Evolutionary conservation across 2,888 invertebrate genomes (phyloP).

Genomic region (Pyralis farinalis): DNA sequence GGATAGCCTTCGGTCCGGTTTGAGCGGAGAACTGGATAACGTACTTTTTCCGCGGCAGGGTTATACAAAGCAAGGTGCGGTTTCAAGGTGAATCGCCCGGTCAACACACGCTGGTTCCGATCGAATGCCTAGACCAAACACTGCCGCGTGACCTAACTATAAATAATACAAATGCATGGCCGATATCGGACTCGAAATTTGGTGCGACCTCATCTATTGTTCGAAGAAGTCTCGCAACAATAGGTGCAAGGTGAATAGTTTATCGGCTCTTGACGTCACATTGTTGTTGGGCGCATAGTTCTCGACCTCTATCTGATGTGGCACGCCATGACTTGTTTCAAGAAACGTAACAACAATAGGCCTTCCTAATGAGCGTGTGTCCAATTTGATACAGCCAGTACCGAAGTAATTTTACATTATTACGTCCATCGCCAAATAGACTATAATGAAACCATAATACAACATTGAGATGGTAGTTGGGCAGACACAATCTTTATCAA

Average conservation of each 20-base stretch:
- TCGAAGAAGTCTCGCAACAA: conserved; percentile 23
- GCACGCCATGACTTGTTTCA: too few relatives aligned
- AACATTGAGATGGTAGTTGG: conserved; percentile 24
- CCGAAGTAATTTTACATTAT: conserved; percentile 32
- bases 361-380: conserved; percentile 2
- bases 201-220: conserved; percentile 38
- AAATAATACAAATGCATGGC: conserved; percentile 42
- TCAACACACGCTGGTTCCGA: conserved; percentile 67
- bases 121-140: conserved; percentile 74
- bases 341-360: too few relatives aligned
- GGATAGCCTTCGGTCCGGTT: conserved; percentile 38
- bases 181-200: conserved; percentile 43
- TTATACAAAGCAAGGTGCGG: conserved; percentile 65
- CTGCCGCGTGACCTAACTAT: conserved; percentile 59
- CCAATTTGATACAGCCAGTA: conserved; percentile 10
- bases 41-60: conserved; percentile 41
- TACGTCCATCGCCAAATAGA: conserved; percentile 27
- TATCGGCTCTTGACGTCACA: conserved; percentile 10
- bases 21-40: conserved; percentile 33
- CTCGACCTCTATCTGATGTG: too few relatives aligned
- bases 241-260: conserved; percentile 25
- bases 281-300: too few relatives aligned
- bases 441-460: conserved; percentile 31
- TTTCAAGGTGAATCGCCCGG: conserved; percentile 76
- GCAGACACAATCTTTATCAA: background rate